Conservation (phyloP, 2,797 vertebrate genomes). For the Emydoidea blandingii region DNA sequence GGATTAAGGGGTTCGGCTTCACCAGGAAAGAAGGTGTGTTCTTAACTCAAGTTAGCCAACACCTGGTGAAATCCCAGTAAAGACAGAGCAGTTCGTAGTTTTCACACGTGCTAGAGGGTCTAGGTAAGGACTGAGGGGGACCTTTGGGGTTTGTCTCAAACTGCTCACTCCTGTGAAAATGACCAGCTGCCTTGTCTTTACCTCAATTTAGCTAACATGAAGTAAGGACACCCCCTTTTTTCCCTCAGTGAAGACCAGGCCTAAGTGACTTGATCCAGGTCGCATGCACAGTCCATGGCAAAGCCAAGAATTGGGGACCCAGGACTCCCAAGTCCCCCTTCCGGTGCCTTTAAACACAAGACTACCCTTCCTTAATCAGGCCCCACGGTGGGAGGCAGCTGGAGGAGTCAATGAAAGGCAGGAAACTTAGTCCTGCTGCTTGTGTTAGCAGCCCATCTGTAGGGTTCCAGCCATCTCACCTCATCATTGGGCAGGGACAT, state of each 20-base stretch:
- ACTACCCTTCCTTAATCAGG: neutral
- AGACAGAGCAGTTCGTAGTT: too few relatives aligned
- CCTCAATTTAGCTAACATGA: neutral
- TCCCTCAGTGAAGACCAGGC: neutral
- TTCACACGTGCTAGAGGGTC: too few relatives aligned
- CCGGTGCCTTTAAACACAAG: too few relatives aligned
- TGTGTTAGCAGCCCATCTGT: neutral
- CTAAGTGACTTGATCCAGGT: neutral
- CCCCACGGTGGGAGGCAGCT: neutral
- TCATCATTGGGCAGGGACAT: neutral
- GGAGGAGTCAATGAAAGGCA: too few relatives aligned
- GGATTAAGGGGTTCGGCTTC: neutral
- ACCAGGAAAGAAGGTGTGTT: neutral
- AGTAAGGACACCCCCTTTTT: neutral
- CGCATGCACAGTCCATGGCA: neutral
- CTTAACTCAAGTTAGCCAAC: neutral
- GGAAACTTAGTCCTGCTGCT: too few relatives aligned
- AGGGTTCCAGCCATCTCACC: neutral
- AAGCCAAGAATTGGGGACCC: neutral
- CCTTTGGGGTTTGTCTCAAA: neutral
- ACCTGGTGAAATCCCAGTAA: neutral
- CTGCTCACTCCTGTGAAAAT: neutral
- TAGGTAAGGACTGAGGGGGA: too few relatives aligned
- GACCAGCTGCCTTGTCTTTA: neutral
- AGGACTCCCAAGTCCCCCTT: neutral